Evolutionary conservation across 2,888 invertebrate genomes (phyloP).

Genomic region (Lottia scabra): DNA sequence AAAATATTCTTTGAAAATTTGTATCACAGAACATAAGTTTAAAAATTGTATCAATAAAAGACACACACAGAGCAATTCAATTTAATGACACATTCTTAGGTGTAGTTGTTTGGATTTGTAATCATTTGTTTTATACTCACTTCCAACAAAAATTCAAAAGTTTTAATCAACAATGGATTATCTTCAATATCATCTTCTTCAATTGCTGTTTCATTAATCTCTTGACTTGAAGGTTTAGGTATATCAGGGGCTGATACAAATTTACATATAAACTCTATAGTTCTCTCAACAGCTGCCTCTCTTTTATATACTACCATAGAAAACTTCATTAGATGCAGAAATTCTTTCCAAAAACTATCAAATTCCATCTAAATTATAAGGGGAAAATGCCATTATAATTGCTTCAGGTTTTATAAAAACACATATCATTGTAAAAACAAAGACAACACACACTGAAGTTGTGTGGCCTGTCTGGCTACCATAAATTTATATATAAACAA

Average conservation of each 20-base stretch:
- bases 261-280: slow-evolving; percentile 79
- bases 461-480: too few relatives aligned
- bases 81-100: too few relatives aligned
- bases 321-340: slow-evolving; percentile 76
- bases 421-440: too few relatives aligned
- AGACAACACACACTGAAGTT: too few relatives aligned
- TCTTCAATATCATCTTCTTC: slow-evolving; percentile 70
- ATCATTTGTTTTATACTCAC: slow-evolving; percentile 68
- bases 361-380: slow-evolving; percentile 71
- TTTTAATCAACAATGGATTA: slow-evolving; percentile 73
- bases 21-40: too few relatives aligned
- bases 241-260: slow-evolving; percentile 74
- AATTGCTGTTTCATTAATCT: slow-evolving; percentile 16
- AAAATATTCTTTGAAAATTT: too few relatives aligned
- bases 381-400: slow-evolving; percentile 3
- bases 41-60: too few relatives aligned
- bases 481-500: too few relatives aligned
- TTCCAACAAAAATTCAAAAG: slow-evolving; percentile 77
- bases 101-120: too few relatives aligned
- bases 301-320: slow-evolving; percentile 78
- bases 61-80: too few relatives aligned
- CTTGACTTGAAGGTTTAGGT: slow-evolving; percentile 14
- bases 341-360: slow-evolving; percentile 76
- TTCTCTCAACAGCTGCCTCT: slow-evolving; percentile 78
- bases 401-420: too few relatives aligned